phyloP scores from a whole-genome alignment of 2,797 vertebrate genomes.

The Megalops cyprinoides region DNA sequence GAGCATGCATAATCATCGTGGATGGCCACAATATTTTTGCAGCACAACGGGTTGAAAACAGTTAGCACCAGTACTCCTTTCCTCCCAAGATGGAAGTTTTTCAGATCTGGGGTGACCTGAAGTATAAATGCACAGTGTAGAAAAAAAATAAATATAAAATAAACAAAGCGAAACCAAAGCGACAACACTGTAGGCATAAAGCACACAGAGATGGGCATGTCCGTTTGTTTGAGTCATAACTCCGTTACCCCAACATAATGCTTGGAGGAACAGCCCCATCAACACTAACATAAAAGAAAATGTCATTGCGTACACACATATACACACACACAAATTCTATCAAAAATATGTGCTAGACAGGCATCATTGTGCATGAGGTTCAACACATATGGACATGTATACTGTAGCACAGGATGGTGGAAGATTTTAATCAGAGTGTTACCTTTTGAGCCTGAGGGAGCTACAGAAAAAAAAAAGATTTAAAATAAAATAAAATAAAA shows the following conservation, averaged over 20 bases:
- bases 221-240: background rate
- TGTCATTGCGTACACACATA: background rate
- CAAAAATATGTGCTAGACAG: background rate
- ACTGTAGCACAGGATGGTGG: constrained; percentile 43
- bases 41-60: background rate
- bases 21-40: background rate
- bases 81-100: no score
- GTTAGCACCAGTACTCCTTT: background rate
- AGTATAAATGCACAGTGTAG: background rate
- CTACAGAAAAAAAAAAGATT: constrained; percentile 81
- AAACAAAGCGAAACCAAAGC: background rate
- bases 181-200: background rate
- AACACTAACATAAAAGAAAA: constrained; percentile 18
- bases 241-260: constrained; percentile 8
- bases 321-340: constrained; percentile 8
- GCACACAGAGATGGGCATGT: background rate
- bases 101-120: background rate
- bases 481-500: no score
- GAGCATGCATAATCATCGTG: background rate
- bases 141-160: background rate
- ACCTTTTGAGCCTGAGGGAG: constrained; percentile 99
- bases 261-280: constrained; percentile 13
- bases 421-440: constrained; percentile 74
- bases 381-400: constrained; percentile 23
- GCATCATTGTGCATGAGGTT: constrained; percentile 4